A percentile compares a stretch with the other conserved stretches of the same genome.
phyloP scores from a whole-genome alignment of 1,140 invertebrate genomes.

The Magallana ariakensis region DNA sequence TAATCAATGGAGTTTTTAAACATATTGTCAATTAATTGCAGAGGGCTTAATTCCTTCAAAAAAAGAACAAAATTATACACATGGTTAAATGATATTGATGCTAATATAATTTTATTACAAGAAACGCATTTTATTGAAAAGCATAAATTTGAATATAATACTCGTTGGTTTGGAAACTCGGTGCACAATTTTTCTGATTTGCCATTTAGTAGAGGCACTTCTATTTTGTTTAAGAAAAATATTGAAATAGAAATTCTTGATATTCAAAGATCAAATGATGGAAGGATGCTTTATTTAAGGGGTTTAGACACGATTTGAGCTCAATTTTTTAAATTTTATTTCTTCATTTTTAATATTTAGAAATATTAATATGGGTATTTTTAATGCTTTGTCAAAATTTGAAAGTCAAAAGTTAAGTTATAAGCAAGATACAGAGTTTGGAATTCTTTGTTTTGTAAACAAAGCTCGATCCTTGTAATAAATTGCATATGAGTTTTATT shows the following conservation, averaged over 20 bases:
- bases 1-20: not conserved
- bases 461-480: too few relatives aligned
- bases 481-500: too few relatives aligned
- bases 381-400: too few relatives aligned
- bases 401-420: too few relatives aligned
- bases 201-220: not conserved
- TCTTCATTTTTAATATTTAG: too few relatives aligned
- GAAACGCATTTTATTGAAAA: not conserved
- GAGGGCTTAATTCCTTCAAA: not conserved
- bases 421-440: too few relatives aligned
- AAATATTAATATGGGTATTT: too few relatives aligned
- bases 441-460: too few relatives aligned
- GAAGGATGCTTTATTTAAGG: not conserved
- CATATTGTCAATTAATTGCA: not conserved
- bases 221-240: slow-evolving; percentile 10
- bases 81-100: slow-evolving; percentile 4
- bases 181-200: not conserved
- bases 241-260: slow-evolving; percentile 8
- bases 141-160: not conserved
- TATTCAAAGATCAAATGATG: slow-evolving; percentile 29
- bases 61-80: not conserved
- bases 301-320: too few relatives aligned
- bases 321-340: too few relatives aligned
- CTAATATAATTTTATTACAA: slow-evolving; percentile 14
- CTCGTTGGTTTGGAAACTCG: not conserved